These are phyloP conservation scores for Malacosoma neustria DNA, from an alignment of 2,888 invertebrate genomes.

Conservation along the genomic window DNA sequence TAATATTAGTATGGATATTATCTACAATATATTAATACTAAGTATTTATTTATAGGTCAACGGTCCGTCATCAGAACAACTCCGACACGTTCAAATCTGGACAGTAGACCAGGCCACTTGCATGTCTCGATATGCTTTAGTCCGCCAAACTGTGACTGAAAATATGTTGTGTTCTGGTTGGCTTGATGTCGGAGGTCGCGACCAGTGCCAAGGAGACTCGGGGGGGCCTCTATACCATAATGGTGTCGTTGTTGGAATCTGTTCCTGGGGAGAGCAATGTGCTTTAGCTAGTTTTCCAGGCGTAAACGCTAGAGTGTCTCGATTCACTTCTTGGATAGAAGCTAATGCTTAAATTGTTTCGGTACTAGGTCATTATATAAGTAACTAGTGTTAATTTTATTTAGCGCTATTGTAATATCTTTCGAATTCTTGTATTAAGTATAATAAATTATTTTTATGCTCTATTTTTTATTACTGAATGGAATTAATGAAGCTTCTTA, in stretches of 20 bases:
- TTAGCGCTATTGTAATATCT: too few species aligned
- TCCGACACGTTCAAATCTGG: conserved; percentile 33
- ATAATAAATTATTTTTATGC: too few species aligned
- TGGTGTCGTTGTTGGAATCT: conserved; percentile 31
- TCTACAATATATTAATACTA: too few species aligned
- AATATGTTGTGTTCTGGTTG: conserved; percentile 26
- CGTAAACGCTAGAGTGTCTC: conserved; percentile 34
- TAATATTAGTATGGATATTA: too few species aligned
- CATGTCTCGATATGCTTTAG: conserved; percentile 17
- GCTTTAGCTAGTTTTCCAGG: conserved; percentile 29
- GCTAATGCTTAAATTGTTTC: conserved; percentile 18
- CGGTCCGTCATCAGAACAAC: conserved; percentile 17
- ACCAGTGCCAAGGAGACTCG: conserved; percentile 47
- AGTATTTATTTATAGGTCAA: too few species aligned
- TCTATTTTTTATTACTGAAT: too few species aligned
- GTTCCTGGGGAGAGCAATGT: conserved; percentile 32
- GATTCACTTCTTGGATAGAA: conserved; percentile 33
- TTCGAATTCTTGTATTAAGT: too few species aligned
- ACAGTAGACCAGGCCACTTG: conserved; percentile 25
- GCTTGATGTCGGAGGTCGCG: conserved; percentile 39
- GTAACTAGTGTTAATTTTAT: too few species aligned
- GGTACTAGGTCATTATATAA: not conserved
- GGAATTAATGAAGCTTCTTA: too few species aligned
- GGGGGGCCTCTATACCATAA: conserved; percentile 42
- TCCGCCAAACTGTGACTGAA: conserved; percentile 16